Base-by-base conservation (phyloP, 2,113 vertebrate genomes). In the Dasyornis broadbenti region DNA sequence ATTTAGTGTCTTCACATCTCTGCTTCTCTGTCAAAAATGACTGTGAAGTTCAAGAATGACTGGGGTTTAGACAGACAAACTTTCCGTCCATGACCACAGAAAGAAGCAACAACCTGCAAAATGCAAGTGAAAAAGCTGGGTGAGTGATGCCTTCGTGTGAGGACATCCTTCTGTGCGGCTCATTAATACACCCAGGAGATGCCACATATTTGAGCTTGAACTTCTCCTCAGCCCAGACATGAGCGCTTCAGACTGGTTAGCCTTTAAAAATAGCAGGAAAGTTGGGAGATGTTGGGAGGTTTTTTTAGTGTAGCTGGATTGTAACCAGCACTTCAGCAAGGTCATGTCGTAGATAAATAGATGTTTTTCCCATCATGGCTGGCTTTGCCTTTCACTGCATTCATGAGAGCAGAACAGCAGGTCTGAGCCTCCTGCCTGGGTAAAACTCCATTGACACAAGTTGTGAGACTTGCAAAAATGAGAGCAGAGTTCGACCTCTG, bases 401-500 rank as follows among this genome's bases (percentile, higher is more conserved):
- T 82, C 40, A 56, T 39, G 75, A 85, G 70, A 90, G 73, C 57
- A 81, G 72, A 91, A 45, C n/a, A 73, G 54, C 23, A 13, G 76
- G 56, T 47, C 88, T 64, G 56, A 94, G 69, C 65, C 82, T 94
- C 71, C 85, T 44, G 78, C 75, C 71, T 6, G 31, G 20, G 66
- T 73, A 53, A 88, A 81, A 75, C 22, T 63, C 79, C 76, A 27
- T 70, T 49, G 90, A 86, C 86, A 68, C 0, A 1, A 40, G 40
- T 17, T 80, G 50, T 40, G 61, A 78, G 85, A 53, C 57, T 90
- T 6, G 0, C 40, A 80, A 17, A 6, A 83, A 63, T 31, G 87
- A 94, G 82, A 93, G 82, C 92, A 92, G 90, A 56, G 78, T 45
- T 91, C 14, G 40, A 66, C 92, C 69, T 79, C 90, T 83, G 81